Conservation (phyloP, 2,113 vertebrate genomes). For the Noctilio leporinus region DNA sequence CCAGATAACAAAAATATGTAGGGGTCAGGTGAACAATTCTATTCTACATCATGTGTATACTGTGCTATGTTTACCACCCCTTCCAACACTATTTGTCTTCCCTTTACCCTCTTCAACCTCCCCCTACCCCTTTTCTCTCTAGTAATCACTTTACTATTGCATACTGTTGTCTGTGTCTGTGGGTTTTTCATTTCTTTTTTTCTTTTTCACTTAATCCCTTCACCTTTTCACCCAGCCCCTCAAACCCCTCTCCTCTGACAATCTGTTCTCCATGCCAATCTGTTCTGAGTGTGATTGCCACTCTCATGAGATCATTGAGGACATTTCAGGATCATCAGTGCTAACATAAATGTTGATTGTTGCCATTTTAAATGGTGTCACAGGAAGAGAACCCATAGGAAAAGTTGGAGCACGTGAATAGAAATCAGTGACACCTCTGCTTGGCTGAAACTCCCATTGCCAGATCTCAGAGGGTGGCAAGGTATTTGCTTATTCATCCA, state of each 20-base stretch:
- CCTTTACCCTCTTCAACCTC: background rate
- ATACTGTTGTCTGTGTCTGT: background rate
- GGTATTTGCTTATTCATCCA: background rate
- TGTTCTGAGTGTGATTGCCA: background rate
- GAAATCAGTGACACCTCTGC: background rate
- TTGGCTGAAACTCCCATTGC: background rate
- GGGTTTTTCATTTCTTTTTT: background rate
- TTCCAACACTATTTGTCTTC: background rate
- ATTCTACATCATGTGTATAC: background rate
- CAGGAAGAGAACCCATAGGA: background rate
- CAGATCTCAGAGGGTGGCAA: background rate
- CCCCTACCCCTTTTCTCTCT: background rate
- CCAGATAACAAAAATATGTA: background rate
- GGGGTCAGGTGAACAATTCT: background rate
- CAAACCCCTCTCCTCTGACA: background rate
- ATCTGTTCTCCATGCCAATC: background rate
- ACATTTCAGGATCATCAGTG: background rate
- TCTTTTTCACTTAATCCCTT: background rate
- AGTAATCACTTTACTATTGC: background rate
- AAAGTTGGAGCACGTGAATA: background rate
- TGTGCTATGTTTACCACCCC: background rate
- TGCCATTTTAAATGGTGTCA: background rate
- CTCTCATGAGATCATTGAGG: constrained; percentile 37
- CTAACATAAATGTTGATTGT: background rate
- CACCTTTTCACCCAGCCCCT: background rate